Evolutionary conservation across 2,797 vertebrate species (phyloP).

Genomic region (Phalanger gymnotis): DNA sequence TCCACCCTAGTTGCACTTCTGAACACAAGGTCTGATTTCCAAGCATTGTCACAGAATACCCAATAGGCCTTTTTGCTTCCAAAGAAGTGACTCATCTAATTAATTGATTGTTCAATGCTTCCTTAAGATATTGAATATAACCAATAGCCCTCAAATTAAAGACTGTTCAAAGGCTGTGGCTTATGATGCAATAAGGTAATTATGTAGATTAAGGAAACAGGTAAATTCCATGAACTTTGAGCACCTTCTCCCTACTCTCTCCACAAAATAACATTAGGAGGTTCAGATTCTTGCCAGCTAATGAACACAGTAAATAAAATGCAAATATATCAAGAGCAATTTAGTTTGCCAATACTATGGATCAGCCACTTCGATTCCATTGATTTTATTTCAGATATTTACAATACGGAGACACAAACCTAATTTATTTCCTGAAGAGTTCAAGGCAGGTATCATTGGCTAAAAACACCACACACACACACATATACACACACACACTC

Average conservation of each 20-base stretch:
- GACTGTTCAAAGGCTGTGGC: neutral
- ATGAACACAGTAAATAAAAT: constrained; percentile 79
- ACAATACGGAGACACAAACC: constrained; percentile 83
- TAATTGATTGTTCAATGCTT: neutral
- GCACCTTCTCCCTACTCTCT: neutral
- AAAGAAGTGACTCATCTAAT: neutral
- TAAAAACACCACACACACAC: neutral
- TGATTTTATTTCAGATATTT: constrained; percentile 88
- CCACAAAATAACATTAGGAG: constrained; percentile 45
- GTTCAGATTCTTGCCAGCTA: constrained; percentile 62
- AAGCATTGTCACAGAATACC: neutral
- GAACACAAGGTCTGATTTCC: neutral
- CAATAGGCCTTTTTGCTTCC: neutral
- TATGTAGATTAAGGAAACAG: neutral
- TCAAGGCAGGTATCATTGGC: constrained; percentile 81
- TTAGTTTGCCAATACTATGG: constrained; percentile 82
- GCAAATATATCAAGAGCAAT: constrained; percentile 84
- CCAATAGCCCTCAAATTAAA: neutral
- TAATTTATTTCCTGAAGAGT: constrained; percentile 86
- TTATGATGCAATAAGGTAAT: neutral
- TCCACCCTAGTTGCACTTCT: neutral
- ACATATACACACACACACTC: neutral
- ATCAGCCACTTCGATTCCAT: constrained; percentile 85
- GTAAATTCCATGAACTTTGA: constrained; percentile 15
- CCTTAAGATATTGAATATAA: neutral